phyloP scores from a whole-genome alignment of 2,797 vertebrate genomes.

The Lophura swinhoii region DNA sequence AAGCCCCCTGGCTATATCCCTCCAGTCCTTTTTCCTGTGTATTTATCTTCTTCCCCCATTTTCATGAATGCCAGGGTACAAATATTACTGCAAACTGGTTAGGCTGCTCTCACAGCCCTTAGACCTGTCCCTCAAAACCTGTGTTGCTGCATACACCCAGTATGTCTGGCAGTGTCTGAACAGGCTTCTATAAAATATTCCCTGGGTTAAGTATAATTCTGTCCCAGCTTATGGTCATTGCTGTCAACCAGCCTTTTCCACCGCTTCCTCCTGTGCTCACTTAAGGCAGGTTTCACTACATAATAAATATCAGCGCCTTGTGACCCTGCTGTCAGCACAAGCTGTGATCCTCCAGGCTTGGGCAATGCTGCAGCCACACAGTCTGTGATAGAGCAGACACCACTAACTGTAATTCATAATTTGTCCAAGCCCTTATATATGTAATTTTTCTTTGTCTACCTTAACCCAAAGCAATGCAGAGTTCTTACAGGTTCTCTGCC shows the following conservation, averaged over 20 bases:
- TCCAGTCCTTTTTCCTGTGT: not conserved
- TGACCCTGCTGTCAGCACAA: not conserved
- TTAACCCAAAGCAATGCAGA: not conserved
- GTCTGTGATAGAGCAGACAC: not conserved
- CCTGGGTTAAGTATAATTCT: not conserved
- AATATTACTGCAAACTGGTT: not conserved
- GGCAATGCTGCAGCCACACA: not conserved
- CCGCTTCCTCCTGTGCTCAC: not conserved
- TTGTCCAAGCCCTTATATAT: not conserved
- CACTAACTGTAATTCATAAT: conserved; percentile 11
- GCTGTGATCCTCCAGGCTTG: conserved; percentile 13
- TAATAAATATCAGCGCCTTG: not conserved
- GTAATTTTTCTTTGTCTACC: conserved; percentile 14
- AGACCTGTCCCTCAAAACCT: not conserved
- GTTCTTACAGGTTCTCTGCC: not conserved
- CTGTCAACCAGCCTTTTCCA: not conserved
- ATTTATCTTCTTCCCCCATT: not conserved
- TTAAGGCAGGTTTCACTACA: not conserved
- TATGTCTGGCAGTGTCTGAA: not conserved
- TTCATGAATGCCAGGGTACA: not conserved
- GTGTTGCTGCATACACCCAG: not conserved
- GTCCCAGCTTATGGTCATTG: not conserved
- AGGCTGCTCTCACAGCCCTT: not conserved
- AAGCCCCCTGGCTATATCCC: not conserved
- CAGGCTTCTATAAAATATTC: not conserved